These are phyloP conservation scores for Caenorhabditis sinica DNA, from an alignment of 2,888 invertebrate genomes.

Conservation along the genomic window DNA sequence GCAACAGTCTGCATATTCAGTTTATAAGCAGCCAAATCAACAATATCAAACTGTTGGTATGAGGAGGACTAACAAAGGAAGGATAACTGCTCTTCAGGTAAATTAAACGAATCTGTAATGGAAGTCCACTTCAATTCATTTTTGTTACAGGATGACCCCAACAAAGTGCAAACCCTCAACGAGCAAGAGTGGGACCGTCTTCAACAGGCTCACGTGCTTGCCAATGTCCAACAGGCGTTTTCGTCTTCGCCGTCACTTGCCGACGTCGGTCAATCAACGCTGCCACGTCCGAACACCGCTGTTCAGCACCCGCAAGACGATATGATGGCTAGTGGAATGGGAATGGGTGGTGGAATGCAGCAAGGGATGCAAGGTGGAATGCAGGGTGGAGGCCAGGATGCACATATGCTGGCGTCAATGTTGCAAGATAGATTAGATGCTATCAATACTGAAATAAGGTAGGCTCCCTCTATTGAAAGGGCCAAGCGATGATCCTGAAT, in stretches of 20 bases:
- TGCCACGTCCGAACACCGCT: slow-evolving; percentile 55
- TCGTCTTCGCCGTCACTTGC: slow-evolving; percentile 75
- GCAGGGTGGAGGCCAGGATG: slow-evolving; percentile 88
- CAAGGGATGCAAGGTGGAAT: slow-evolving; percentile 24
- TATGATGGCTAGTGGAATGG: slow-evolving; percentile 47
- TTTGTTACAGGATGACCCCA: slow-evolving; percentile 81
- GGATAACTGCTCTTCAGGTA: slow-evolving; percentile 78
- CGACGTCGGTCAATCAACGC: slow-evolving; percentile 65
- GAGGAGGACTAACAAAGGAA: slow-evolving; percentile 81
- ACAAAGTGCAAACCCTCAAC: slow-evolving; percentile 84
- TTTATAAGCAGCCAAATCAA: slow-evolving; percentile 69
- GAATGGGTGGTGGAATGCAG: slow-evolving; percentile 43
- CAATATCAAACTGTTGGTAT: slow-evolving; percentile 73
- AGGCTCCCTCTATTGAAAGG: background rate
- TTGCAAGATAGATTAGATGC: slow-evolving; percentile 99
- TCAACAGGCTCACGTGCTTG: slow-evolving; percentile 91
- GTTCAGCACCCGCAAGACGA: slow-evolving; percentile 61
- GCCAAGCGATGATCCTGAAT: background rate
- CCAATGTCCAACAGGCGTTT: slow-evolving; percentile 90
- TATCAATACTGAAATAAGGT: slow-evolving; percentile 97
- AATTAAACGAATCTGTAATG: no score
- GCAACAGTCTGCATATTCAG: slow-evolving; percentile 49
- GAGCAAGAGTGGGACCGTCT: slow-evolving; percentile 96
- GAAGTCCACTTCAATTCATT: no score
- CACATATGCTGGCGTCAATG: slow-evolving; percentile 98